Conservation (phyloP, 2,888 invertebrate species). For the Clitarchus hookeri region DNA sequence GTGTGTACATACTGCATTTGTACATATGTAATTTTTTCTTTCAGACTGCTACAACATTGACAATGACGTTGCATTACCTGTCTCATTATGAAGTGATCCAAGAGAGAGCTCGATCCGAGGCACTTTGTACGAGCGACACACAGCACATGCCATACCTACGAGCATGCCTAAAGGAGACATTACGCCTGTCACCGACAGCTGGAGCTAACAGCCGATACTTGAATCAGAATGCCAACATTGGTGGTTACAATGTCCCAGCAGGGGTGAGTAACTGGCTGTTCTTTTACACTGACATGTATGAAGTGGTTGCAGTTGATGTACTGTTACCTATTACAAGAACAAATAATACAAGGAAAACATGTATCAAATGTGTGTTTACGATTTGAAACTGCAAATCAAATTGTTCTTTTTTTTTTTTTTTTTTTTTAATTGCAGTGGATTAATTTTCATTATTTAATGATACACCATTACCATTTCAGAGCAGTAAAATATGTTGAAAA, state of each 20-base stretch:
- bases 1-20: no score
- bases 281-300: not conserved
- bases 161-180: constrained; percentile 54
- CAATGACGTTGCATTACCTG: constrained; percentile 56
- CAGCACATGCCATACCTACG: constrained; percentile 47
- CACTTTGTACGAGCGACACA: constrained; percentile 29
- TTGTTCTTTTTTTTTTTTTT: no score
- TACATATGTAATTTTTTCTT: constrained; percentile 35
- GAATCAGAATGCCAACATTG: constrained; percentile 53
- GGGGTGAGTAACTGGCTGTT: constrained; percentile 50
- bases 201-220: constrained; percentile 55
- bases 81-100: constrained; percentile 50
- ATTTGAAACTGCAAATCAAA: no score
- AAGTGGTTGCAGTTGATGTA: no score
- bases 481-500: no score
- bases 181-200: constrained; percentile 56
- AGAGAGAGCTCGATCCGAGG: constrained; percentile 47
- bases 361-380: no score
- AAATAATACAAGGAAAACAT: no score
- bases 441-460: no score
- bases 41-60: constrained; percentile 57
- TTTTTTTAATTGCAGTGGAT: no score
- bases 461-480: no score
- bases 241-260: constrained; percentile 56
- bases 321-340: no score